phyloP scores from a whole-genome alignment of 2,113 vertebrate genomes.

The Apistogramma diplotaenia region DNA sequence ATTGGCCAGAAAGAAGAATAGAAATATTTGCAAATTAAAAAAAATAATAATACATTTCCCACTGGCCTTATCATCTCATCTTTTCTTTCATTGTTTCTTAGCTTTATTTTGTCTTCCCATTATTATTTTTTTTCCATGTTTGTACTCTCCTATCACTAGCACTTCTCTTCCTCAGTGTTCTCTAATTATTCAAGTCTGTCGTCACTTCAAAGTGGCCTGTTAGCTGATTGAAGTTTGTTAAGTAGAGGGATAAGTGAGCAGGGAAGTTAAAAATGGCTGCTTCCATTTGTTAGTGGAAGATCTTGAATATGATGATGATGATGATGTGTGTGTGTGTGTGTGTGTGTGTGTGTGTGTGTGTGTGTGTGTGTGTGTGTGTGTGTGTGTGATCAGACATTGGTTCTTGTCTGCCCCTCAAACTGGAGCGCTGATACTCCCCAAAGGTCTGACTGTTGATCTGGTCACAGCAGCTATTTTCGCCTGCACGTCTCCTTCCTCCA shows the following conservation, averaged over 20 bases:
- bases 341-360: not conserved
- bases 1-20: not conserved
- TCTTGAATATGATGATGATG: not conserved
- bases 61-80: not conserved
- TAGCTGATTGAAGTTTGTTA: slow-evolving; percentile 56
- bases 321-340: not conserved
- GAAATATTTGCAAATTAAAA: not conserved
- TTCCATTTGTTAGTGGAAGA: slow-evolving; percentile 18
- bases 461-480: slow-evolving; percentile 48
- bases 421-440: slow-evolving; percentile 37
- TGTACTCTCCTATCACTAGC: not conserved
- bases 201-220: slow-evolving; percentile 43
- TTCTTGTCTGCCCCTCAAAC: slow-evolving; percentile 25
- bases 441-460: slow-evolving; percentile 54
- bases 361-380: not conserved
- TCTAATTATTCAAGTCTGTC: slow-evolving; percentile 41
- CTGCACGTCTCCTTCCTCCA: slow-evolving; percentile 11
- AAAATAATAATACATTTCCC: not conserved
- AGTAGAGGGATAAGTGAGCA: not conserved
- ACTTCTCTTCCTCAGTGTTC: slow-evolving; percentile 7
- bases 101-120: not conserved
- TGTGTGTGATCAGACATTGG: not conserved
- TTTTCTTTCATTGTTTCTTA: not conserved
- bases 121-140: not conserved
- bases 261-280: slow-evolving; percentile 28